Evolutionary conservation across 2,113 vertebrate species (phyloP).

Genomic region (Pachypanchax playfairii): DNA sequence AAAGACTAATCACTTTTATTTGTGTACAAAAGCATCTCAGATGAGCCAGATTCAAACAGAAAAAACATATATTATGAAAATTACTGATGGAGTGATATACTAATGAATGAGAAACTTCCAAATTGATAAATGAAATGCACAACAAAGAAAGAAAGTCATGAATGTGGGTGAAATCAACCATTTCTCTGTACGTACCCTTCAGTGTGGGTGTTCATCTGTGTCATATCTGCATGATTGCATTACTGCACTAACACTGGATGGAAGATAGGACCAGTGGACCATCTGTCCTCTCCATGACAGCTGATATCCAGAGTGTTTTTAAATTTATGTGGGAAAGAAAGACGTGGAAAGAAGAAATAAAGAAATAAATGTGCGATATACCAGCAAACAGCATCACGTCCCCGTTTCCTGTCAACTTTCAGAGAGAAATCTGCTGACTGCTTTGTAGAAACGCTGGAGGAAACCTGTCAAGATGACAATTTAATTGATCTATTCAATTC

Average conservation of each 20-base stretch:
- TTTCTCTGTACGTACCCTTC: background rate
- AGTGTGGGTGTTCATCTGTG: constrained; percentile 39
- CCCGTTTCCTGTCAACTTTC: constrained; percentile 24
- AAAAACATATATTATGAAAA: background rate
- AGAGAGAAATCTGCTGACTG: constrained; percentile 11
- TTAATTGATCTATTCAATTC: constrained; percentile 43
- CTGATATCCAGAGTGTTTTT: constrained; percentile 26
- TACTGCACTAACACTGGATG: constrained; percentile 12
- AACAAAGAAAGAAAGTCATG: constrained; percentile 5
- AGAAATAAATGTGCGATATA: constrained; percentile 1
- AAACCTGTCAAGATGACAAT: constrained; percentile 35
- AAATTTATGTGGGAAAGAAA: background rate
- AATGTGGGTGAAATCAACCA: background rate
- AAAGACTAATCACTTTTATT: constrained; percentile 49
- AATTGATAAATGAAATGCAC: constrained; percentile 17
- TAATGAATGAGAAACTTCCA: constrained; percentile 10
- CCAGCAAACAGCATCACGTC: constrained; percentile 6
- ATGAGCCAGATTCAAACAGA: constrained; percentile 19
- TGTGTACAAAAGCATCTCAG: constrained; percentile 27
- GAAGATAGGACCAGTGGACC: constrained; percentile 7
- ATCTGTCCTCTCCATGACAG: constrained; percentile 15
- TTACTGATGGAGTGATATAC: constrained; percentile 9
- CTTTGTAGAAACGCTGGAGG: constrained; percentile 12
- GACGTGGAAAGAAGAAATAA: constrained; percentile 1
- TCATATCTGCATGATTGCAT: constrained; percentile 45